Evolutionary conservation across 2,888 invertebrate genomes (phyloP).

Genomic region (Calephelis perditalis): DNA sequence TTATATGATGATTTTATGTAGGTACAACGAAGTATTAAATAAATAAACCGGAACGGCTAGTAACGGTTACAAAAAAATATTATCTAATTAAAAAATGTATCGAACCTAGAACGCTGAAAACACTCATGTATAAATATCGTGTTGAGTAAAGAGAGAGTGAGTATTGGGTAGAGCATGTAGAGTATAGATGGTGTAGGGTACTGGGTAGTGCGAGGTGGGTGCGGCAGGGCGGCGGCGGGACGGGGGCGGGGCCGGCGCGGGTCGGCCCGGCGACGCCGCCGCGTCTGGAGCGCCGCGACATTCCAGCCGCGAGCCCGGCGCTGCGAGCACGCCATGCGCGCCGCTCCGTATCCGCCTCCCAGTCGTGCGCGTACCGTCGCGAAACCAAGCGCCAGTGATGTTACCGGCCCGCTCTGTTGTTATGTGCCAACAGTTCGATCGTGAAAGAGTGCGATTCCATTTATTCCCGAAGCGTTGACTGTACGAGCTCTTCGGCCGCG

Average conservation of each 20-base stretch:
- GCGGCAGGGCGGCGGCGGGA: constrained; percentile 22
- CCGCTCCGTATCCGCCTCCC: constrained; percentile 49
- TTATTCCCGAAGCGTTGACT: constrained; percentile 67
- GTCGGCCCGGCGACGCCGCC: constrained; percentile 30
- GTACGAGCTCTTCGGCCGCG: constrained; percentile 39
- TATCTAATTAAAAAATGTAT: too few relatives aligned
- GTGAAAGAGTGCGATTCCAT: constrained; percentile 64
- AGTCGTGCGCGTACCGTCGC: constrained; percentile 54
- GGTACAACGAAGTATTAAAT: too few relatives aligned
- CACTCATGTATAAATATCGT: too few relatives aligned
- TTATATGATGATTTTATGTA: too few relatives aligned
- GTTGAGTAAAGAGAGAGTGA: constrained; percentile 21
- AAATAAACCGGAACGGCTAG: too few relatives aligned
- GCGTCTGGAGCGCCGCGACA: constrained; percentile 28
- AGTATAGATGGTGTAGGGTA: constrained; percentile 32
- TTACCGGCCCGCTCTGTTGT: constrained; percentile 60
- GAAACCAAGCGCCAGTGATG: constrained; percentile 62
- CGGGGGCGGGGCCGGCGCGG: constrained; percentile 33
- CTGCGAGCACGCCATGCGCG: constrained; percentile 54
- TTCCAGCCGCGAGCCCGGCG: constrained; percentile 49
- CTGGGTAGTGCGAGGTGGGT: constrained; percentile 34
- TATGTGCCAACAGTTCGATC: constrained; percentile 60
- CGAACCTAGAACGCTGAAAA: too few relatives aligned
- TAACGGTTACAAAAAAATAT: too few relatives aligned
- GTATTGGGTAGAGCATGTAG: constrained; percentile 22